These are phyloP conservation scores for Perdita meconis DNA, from an alignment of 2,888 invertebrate genomes.

Conservation along the genomic window DNA sequence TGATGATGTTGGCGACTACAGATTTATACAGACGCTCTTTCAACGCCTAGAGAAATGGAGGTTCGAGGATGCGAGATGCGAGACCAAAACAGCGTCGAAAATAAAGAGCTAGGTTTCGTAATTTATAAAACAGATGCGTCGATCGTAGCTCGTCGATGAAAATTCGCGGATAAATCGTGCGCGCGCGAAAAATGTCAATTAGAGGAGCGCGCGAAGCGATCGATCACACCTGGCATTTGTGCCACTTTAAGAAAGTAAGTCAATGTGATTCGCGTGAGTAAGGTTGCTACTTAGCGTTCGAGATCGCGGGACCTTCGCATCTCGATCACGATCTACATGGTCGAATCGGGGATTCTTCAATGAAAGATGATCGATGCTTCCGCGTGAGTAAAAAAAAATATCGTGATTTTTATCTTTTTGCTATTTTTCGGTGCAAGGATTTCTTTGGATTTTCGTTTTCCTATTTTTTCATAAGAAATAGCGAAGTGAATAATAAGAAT, in stretches of 20 bases:
- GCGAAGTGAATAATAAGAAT: too few relatives aligned
- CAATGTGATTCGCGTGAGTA: constrained; percentile 78
- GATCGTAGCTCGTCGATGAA: background rate
- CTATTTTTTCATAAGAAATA: too few relatives aligned
- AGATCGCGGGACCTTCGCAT: constrained; percentile 61
- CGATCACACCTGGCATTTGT: constrained; percentile 71
- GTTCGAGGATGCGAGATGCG: too few relatives aligned
- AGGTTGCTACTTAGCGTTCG: constrained; percentile 61
- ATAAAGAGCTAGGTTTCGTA: background rate
- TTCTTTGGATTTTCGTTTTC: too few relatives aligned
- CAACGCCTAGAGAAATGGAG: too few relatives aligned
- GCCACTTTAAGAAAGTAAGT: constrained; percentile 79
- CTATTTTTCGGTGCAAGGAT: too few relatives aligned
- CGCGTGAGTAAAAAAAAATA: constrained; percentile 35
- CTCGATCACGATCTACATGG: constrained; percentile 47
- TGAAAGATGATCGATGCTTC: constrained; percentile 43
- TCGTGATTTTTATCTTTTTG: too few relatives aligned
- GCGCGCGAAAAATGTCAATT: constrained; percentile 43
- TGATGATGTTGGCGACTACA: background rate
- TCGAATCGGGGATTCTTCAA: constrained; percentile 22
- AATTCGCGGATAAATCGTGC: constrained; percentile 26
- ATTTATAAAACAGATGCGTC: constrained; percentile 3
- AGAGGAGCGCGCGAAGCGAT: constrained; percentile 59
- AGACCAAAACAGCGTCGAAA: background rate
- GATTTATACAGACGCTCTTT: background rate